Base-by-base conservation (phyloP, 2,888 invertebrate genomes). In the Ypsolopha scabrella region DNA sequence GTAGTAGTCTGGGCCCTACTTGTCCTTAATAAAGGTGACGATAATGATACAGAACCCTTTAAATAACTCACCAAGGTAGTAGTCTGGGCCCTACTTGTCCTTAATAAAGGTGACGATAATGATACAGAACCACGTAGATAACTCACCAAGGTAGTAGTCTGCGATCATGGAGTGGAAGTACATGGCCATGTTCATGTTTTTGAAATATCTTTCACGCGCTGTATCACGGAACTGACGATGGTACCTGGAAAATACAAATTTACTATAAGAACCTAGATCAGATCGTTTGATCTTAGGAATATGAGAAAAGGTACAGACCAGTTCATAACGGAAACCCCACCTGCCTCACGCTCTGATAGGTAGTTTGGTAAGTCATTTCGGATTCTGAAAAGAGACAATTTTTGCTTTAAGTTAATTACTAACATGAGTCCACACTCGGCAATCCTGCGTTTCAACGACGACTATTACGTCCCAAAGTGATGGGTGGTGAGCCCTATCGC, bases 161-260 rank as follows among this genome's bases (percentile, higher is more conserved):
- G 99, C 98, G 58, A 98, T 97, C 88, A 95, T 96, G 0, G 98
- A 97, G 72, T 99, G 99, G 70, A 98, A 98, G 72, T 97, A 97
- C 80, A 93, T 93, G 0, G 97, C 95, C 93, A 97, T 95, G 74
- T 97, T 97, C 90, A 97, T 93, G 68, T 99, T 98, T 75, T 96
- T 96, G 83, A 99, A 98, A 80, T 99, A 99, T 47, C 98, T 83
- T 73, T 98, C 98, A 51, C 92, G 92, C 0, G 98, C 98, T 0
- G 98, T 93, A 67, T 97, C 97, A 1, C 96, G 89, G 79, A 99
- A 99, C 80, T 98, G 98, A 51, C 97, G 88, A 73, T 99, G 98
- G 73, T 98, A 99, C 47, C 24, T 24, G 24, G 4, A 24, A 24
- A 24, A 24, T 24, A 24, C 4, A 4, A 24, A 2, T 24, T 24